Percentiles rank a stretch among this genome's conserved stretches.
Conservation (phyloP, 2,797 vertebrate species). For the Dendrocincla tyrannina region DNA sequence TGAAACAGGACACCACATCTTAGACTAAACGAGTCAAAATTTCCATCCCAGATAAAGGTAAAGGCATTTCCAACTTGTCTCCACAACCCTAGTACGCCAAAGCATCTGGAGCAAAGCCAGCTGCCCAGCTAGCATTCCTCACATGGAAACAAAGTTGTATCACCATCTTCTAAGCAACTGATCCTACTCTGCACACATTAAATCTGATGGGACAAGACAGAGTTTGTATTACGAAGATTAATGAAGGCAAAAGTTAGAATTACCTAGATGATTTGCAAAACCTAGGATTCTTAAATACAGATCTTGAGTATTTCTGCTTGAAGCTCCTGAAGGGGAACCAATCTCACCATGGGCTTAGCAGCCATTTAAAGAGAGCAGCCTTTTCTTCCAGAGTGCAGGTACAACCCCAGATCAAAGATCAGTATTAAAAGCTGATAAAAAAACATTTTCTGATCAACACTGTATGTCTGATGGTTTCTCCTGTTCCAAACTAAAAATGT, state of each 20-base stretch:
- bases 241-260: neutral
- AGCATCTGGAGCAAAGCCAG: neutral
- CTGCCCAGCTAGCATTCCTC: neutral
- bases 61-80: neutral
- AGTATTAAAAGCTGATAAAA: neutral
- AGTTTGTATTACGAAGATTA: neutral
- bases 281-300: neutral
- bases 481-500: neutral
- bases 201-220: neutral
- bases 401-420: neutral
- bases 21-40: neutral
- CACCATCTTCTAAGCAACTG: neutral
- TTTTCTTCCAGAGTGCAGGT: neutral
- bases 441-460: neutral
- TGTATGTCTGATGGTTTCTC: neutral
- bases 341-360: neutral
- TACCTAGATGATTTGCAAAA: neutral
- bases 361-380: neutral
- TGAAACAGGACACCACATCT: neutral
- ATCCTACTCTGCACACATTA: neutral
- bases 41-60: neutral
- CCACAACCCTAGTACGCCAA: neutral
- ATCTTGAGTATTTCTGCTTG: neutral
- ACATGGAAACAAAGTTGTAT: neutral
- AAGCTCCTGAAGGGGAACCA: neutral